These are phyloP conservation scores for Syrphus vitripennis DNA, from an alignment of 2,888 invertebrate species.

Conservation along the genomic window DNA sequence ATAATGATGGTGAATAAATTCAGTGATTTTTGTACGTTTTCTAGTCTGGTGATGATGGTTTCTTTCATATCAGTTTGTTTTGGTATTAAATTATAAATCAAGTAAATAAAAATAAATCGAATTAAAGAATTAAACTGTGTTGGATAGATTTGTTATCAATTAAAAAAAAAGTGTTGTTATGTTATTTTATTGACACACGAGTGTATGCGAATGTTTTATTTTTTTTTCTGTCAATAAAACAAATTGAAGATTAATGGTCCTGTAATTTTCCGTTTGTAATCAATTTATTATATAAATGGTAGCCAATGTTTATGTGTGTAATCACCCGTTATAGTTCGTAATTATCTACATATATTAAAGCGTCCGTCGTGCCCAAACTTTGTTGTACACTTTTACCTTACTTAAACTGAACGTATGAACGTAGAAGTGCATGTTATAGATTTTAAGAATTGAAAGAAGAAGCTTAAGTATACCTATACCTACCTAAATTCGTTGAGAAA, in stretches of 20 bases:
- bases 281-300: not conserved
- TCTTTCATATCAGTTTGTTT: not conserved
- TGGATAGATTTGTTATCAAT: not conserved
- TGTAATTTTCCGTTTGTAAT: not conserved
- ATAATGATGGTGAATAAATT: not conserved
- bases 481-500: too few relatives aligned
- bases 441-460: too few relatives aligned
- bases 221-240: not conserved
- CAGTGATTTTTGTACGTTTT: not conserved
- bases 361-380: too few relatives aligned
- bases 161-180: not conserved
- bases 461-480: too few relatives aligned
- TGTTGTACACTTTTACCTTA: too few relatives aligned
- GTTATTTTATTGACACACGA: not conserved
- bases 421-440: too few relatives aligned
- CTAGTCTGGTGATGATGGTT: not conserved
- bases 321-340: too few relatives aligned
- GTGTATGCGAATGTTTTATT: not conserved
- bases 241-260: not conserved
- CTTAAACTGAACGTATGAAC: too few relatives aligned
- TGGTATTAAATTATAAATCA: not conserved
- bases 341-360: too few relatives aligned
- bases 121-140: not conserved
- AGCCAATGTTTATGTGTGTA: not conserved
- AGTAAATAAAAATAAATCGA: not conserved